Conservation (phyloP, 2,888 invertebrate genomes). For the Diploptera punctata region DNA sequence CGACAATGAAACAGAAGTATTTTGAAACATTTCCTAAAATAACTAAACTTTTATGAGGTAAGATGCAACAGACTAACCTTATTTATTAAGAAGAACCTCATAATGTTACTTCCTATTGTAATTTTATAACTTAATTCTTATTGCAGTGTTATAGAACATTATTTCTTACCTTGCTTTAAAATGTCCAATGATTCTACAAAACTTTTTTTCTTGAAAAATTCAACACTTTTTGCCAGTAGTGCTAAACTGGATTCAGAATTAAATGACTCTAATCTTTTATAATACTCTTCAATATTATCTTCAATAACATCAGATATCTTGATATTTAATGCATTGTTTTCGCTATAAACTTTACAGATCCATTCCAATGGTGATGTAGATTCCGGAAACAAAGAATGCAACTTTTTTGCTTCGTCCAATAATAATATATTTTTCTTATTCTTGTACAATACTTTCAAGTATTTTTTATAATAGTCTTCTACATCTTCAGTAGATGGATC, state of each 20-base stretch:
- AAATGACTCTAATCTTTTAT: slow-evolving; percentile 60
- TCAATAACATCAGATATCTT: slow-evolving; percentile 37
- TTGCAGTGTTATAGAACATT: too few species aligned
- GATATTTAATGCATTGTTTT: slow-evolving; percentile 47
- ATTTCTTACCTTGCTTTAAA: slow-evolving; percentile 14
- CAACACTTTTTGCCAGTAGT: slow-evolving; percentile 65
- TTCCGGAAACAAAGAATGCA: slow-evolving; percentile 58
- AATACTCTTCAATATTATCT: slow-evolving; percentile 58
- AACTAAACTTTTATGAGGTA: too few species aligned
- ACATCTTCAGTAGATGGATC: slow-evolving; percentile 43
- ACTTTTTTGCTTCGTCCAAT: slow-evolving; percentile 56
- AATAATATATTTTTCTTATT: slow-evolving; percentile 55
- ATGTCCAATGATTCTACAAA: slow-evolving; percentile 63
- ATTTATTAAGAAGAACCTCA: too few species aligned
- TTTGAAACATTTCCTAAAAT: too few species aligned
- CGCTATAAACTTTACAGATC: slow-evolving; percentile 66
- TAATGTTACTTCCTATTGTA: too few species aligned
- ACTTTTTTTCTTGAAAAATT: slow-evolving; percentile 59
- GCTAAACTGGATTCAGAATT: slow-evolving; percentile 68
- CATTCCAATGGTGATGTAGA: slow-evolving; percentile 64
- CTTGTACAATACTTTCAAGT: slow-evolving; percentile 59
- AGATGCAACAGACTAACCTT: too few species aligned
- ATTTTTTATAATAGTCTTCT: slow-evolving; percentile 54
- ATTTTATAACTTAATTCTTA: too few species aligned
- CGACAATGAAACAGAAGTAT: too few species aligned